Percentiles rank a stretch among this genome's conserved stretches.
phyloP scores from a whole-genome alignment of 2,797 vertebrate species.

The Anolis apletophallus region DNA sequence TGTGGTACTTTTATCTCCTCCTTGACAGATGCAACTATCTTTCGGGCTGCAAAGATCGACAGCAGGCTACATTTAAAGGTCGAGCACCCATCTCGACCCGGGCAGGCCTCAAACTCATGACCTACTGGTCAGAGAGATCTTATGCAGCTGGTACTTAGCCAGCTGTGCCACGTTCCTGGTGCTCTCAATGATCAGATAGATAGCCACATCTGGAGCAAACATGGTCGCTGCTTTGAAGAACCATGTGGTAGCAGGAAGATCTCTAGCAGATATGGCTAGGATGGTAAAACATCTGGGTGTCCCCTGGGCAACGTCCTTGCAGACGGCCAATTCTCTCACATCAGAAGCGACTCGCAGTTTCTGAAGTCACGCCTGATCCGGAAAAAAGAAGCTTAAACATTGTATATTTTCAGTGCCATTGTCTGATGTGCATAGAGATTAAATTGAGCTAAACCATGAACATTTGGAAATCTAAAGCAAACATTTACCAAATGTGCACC shows the following conservation, averaged over 20 bases:
- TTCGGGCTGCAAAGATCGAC: too few species aligned
- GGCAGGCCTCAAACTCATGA: too few species aligned
- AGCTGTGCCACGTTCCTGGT: not conserved
- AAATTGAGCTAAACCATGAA: not conserved
- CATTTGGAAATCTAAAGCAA: not conserved
- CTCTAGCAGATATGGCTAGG: not conserved
- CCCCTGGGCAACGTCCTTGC: too few species aligned
- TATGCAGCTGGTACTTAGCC: too few species aligned
- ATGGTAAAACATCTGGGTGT: not conserved
- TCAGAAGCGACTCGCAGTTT: not conserved
- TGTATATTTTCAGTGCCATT: not conserved
- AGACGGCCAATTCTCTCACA: too few species aligned
- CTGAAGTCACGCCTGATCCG: too few species aligned
- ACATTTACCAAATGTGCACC: not conserved
- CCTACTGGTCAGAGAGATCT: too few species aligned
- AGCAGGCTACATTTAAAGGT: too few species aligned
- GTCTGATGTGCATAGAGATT: not conserved
- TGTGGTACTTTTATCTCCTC: too few species aligned
- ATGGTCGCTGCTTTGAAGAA: not conserved
- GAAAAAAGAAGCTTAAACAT: not conserved
- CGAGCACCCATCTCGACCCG: too few species aligned
- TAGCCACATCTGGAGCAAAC: not conserved
- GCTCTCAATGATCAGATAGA: fast-evolving
- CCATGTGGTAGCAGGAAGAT: not conserved
- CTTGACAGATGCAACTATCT: too few species aligned